Percentiles rank a stretch among this genome's conserved stretches.
phyloP scores from a whole-genome alignment of 1,140 invertebrate species.

The Atopsyche davidsoni region DNA sequence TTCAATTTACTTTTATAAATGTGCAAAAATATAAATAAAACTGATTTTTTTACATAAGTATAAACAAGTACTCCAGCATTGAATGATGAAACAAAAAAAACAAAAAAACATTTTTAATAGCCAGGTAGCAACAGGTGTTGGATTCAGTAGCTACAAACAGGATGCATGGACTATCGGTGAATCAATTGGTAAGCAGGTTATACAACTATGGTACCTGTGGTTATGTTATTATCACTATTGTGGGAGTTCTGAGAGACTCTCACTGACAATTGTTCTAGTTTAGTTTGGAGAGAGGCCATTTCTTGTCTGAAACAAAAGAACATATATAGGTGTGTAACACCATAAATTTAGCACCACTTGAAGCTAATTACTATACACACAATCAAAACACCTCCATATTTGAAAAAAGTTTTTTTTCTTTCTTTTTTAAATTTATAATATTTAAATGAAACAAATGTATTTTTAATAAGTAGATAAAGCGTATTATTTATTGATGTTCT shows the following conservation, averaged over 20 bases:
- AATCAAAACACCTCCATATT: too few species aligned
- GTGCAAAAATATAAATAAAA: not conserved
- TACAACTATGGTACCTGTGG: slow-evolving; percentile 10
- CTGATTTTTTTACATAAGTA: slow-evolving; percentile 1
- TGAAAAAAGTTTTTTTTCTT: not conserved
- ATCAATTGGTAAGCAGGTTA: not conserved
- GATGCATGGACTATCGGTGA: not conserved
- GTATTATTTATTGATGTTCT: too few species aligned
- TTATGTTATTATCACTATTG: slow-evolving; percentile 17
- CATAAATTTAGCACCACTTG: not conserved
- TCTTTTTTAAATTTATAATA: not conserved
- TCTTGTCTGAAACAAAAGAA: slow-evolving; percentile 40
- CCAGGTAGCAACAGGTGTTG: too few species aligned
- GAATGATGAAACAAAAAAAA: not conserved
- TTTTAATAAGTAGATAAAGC: too few species aligned
- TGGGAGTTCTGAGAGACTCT: slow-evolving; percentile 18
- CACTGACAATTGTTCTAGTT: slow-evolving; percentile 39
- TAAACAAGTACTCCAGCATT: not conserved
- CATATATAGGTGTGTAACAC: not conserved
- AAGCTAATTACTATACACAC: too few species aligned
- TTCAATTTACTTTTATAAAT: too few species aligned
- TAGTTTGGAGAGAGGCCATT: slow-evolving; percentile 50
- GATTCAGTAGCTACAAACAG: not conserved
- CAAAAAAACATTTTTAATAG: not conserved
- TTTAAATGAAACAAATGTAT: not conserved